Evolutionary conservation across 64 coral and sea anemone species (phyloP).

Genomic region (Trachythela sp.): DNA sequence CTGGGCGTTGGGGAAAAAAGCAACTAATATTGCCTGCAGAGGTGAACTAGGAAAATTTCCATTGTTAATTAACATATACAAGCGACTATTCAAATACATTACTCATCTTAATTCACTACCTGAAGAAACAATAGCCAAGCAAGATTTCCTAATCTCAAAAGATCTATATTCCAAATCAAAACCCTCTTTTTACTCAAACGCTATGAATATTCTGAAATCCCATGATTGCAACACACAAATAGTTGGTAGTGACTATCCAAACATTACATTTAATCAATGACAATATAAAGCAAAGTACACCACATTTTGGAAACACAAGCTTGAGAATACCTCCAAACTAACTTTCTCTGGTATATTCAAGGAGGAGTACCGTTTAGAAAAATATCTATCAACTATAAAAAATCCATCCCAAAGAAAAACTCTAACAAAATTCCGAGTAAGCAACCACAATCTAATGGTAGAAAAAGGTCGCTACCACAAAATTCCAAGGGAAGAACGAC

Average conservation of each 20-base stretch:
- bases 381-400: not conserved
- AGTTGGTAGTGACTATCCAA: not conserved
- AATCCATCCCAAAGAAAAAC: not conserved
- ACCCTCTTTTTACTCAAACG: not conserved
- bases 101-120: conserved; percentile 2
- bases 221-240: not conserved
- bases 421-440: not conserved
- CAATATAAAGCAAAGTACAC: not conserved
- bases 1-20: conserved; percentile 8
- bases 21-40: conserved; percentile 33
- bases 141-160: conserved; percentile 20
- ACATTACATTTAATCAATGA: too few relatives aligned
- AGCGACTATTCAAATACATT: not conserved
- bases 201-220: not conserved
- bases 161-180: not conserved
- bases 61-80: not conserved
- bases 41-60: conserved; percentile 34
- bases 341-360: not conserved
- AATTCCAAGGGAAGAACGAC: not conserved
- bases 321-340: not conserved
- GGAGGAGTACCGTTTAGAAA: not conserved
- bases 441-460: not conserved
- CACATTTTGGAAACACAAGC: not conserved
- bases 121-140: not conserved
- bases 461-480: not conserved